Conservation (phyloP, 2,113 vertebrate genomes). For the Charina bottae region DNA sequence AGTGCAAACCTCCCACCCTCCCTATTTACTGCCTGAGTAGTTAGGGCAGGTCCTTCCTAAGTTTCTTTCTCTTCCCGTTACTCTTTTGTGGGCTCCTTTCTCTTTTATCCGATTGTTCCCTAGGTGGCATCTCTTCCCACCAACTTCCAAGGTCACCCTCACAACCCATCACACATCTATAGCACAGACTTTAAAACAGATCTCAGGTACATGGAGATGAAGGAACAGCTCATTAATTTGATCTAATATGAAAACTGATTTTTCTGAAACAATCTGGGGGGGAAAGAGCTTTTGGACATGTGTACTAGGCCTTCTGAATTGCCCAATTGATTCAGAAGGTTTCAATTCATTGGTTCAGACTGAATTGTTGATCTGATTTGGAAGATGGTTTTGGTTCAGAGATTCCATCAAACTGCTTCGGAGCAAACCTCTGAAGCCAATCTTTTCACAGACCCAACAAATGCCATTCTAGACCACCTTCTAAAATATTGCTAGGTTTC, state of each 20-base stretch:
- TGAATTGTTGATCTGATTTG: neutral
- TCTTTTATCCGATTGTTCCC: too few species aligned
- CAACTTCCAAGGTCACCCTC: too few species aligned
- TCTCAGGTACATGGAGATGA: neutral
- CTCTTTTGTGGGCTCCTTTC: too few species aligned
- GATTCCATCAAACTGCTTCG: neutral
- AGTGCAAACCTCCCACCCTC: too few species aligned
- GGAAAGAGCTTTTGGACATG: neutral
- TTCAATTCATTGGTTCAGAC: neutral
- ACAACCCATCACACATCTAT: neutral
- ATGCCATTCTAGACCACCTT: neutral
- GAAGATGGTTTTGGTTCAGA: neutral
- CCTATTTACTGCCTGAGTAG: too few species aligned
- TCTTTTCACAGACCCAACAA: neutral
- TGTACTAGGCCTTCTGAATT: neutral
- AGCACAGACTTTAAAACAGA: neutral
- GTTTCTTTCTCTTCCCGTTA: too few species aligned
- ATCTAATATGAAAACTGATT: neutral
- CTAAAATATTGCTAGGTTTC: neutral
- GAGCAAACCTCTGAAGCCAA: neutral
- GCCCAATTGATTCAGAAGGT: neutral
- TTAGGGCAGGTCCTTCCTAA: too few species aligned
- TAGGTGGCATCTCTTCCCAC: too few species aligned
- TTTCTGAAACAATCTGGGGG: neutral
- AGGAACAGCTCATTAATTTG: neutral